Evolutionary conservation across 2,113 vertebrate genomes (phyloP), one percentile per base, ranked within the genome.

Genomic region (Cebidichthys violaceus): DNA sequence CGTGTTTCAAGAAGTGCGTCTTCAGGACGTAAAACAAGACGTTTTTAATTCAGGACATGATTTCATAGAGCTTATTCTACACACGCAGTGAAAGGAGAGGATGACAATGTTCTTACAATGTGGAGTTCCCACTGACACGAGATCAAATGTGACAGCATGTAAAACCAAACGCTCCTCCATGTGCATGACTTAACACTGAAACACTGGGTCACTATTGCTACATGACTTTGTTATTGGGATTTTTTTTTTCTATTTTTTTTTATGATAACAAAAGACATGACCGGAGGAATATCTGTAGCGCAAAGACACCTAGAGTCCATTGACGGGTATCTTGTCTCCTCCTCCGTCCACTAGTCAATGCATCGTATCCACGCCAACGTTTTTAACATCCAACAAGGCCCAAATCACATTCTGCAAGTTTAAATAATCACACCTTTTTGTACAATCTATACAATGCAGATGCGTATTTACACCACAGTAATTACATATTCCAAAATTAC

Each of bases 381-480:
- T 83, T 82, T 10, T 52, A 70, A 89, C 82, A 82, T 59, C 70
- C 77, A 81, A 66, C 64, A 70, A 73, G 75, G 82, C 74, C 76
- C 50, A 37, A 71, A 77, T 84, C 55, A 83, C 81, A 86, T 77
- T 86, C 77, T 81, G 70, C 14, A 70, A 81, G 87, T 5, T 79
- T 43, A 85, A 86, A 86, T 88, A 52, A 85, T 79, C 65, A 92
- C 86, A 84, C 11, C 22, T 55, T 80, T 82, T 73, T 83, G 72
- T 73, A 84, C 70, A 31, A 75, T 84, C 39, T 85, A 57, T 77
- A 90, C 86, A 86, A 76, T 54, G 74, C 70, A 78, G 80, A 85
- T 86, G 81, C 84, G 77, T 94, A 93, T 95, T 92, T 92, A 94
- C 89, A 95, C 77, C 79, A 90, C 79, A 86, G 39, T 88, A 85